Base-by-base conservation (phyloP, 2,888 invertebrate genomes). In the Dastarcus helophoroides region DNA sequence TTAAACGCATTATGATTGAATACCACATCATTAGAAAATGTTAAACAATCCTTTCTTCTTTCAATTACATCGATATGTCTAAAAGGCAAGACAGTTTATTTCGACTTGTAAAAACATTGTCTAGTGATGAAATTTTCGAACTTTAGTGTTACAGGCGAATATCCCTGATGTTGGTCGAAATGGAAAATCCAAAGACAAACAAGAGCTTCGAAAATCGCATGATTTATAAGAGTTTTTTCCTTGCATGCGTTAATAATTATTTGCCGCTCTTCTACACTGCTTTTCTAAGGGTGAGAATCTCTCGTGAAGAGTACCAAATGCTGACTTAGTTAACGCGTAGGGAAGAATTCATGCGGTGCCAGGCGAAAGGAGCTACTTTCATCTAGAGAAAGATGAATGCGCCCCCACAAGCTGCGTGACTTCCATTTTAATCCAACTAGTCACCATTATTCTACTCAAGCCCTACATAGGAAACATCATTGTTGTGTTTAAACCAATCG, bases 251-350 rank as follows among this genome's bases (percentile, higher is more conserved):
- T 3, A 35, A 31, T 27, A 35, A 35, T 16, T 35, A 35, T n/a
- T 31, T 35, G n/a, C 35, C 35, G n/a, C 27, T 35, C 9, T 13
- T 35, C 4, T 35, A 35, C 10, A 35, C 35, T 3, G 35, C 35
- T 13, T 31, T 35, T 35, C n/a, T 35, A n/a, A 26, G 28, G 24
- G 35, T 35, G 19, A 35, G 35, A 19, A 19, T 8, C 7, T 19
- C 8, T 19, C 19, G 7, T 19, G 7, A 19, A 7, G 8, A 19
- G 8, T 19, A 19, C 7, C 7, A 19, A 7, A 7, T 19, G 19
- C 7, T 19, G 7, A 7, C 19, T 7, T 7, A 23, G 10, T 23
- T 5, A 7, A 6, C 9, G 23, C 29, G 2, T 15, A 33, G 33
- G 33, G 33, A 7, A 27, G 26, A 6, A n/a, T 33, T 8, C 4